These are phyloP conservation scores for Ashinkailepas kermadecensis DNA, from an alignment of 2,888 invertebrate species.

Conservation along the genomic window DNA sequence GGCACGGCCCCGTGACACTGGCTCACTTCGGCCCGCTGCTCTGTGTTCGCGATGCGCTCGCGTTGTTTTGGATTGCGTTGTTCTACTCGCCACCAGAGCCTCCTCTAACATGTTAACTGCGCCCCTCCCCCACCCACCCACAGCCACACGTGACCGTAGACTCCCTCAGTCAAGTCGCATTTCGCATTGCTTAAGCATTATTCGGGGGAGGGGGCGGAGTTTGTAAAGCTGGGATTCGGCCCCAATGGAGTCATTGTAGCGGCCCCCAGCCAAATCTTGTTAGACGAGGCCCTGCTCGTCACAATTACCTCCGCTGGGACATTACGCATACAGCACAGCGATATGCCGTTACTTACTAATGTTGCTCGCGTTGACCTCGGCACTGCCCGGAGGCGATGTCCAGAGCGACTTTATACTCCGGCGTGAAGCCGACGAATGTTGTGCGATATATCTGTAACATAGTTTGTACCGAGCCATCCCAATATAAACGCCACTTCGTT, in stretches of 20 bases:
- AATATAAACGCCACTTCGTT: slow-evolving; percentile 2
- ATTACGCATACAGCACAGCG: neutral
- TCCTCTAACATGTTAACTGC: no score
- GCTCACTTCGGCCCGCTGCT: no score
- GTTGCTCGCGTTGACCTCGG: neutral
- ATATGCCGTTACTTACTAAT: neutral
- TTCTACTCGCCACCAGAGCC: neutral
- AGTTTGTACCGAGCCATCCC: slow-evolving; percentile 15
- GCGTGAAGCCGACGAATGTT: no score
- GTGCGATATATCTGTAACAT: neutral
- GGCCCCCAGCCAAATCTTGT: no score
- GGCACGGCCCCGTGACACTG: no score
- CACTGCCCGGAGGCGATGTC: neutral
- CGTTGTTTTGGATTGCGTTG: neutral
- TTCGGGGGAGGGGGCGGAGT: no score
- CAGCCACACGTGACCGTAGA: no score
- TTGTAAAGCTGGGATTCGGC: no score
- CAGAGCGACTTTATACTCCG: neutral
- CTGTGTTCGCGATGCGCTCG: neutral
- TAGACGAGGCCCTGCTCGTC: neutral
- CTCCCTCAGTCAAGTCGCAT: no score
- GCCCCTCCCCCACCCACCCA: no score
- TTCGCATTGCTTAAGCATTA: no score
- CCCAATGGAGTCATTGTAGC: no score
- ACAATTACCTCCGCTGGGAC: neutral